phyloP scores from a whole-genome alignment of 2,888 invertebrate genomes.

The Polyploca ridens region DNA sequence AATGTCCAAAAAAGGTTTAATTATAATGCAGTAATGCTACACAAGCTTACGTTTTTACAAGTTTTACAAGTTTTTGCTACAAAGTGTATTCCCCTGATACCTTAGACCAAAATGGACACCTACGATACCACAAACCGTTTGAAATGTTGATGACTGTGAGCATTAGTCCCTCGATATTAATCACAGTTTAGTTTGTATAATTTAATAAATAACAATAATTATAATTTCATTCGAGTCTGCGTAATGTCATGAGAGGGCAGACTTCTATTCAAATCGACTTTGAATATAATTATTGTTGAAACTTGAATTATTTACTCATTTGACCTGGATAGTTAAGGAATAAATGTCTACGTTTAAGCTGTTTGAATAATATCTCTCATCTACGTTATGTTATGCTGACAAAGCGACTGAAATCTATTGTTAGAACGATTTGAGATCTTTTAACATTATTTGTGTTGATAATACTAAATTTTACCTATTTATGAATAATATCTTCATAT shows the following conservation, averaged over 20 bases:
- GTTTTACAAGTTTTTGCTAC: no score
- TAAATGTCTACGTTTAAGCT: background rate
- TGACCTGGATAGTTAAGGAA: background rate
- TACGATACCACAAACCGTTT: constrained; percentile 5
- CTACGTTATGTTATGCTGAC: background rate
- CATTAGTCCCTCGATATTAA: constrained; percentile 3
- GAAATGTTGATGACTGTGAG: background rate
- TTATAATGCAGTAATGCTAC: no score
- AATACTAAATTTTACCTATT: no score
- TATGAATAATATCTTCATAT: no score
- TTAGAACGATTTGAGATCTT: no score
- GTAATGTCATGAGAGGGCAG: background rate
- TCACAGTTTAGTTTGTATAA: background rate
- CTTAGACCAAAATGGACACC: constrained; percentile 16
- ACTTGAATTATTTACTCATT: constrained; percentile 1
- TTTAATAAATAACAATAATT: background rate
- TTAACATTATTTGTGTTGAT: no score
- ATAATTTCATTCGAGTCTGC: background rate
- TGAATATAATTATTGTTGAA: background rate
- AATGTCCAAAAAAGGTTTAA: no score
- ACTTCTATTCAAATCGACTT: background rate
- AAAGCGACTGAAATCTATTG: background rate
- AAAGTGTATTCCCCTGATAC: constrained; percentile 7
- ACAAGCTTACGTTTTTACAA: no score
- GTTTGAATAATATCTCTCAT: background rate